Evolutionary conservation across 2,113 vertebrate genomes (phyloP).

Genomic region (Bufo bufo): DNA sequence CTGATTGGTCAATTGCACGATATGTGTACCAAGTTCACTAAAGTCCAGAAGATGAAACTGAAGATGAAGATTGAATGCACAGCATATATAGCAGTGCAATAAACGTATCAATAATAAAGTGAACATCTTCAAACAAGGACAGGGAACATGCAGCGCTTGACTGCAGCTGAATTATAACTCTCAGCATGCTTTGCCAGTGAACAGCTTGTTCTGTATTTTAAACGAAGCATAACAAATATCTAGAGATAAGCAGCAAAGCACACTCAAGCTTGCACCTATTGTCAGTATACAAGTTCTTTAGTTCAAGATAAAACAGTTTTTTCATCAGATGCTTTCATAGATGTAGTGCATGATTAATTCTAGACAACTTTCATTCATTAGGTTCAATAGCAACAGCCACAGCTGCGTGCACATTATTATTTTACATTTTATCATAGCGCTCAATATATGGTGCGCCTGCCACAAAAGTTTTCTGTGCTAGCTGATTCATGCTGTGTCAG

Average conservation of each 20-base stretch:
- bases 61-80: neutral
- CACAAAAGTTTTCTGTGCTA: neutral
- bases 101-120: slow-evolving; percentile 19
- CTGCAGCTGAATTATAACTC: slow-evolving; percentile 35
- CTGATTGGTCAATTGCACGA: neutral
- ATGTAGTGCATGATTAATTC: slow-evolving; percentile 2
- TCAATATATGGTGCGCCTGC: neutral
- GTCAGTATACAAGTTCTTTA: neutral
- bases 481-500: slow-evolving; percentile 16
- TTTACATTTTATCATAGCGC: slow-evolving; percentile 4
- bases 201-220: slow-evolving; percentile 26
- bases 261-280: slow-evolving; percentile 10
- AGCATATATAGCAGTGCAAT: neutral
- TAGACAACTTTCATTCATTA: slow-evolving; percentile 5
- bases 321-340: neutral
- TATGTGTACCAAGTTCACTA: neutral
- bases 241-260: slow-evolving; percentile 4
- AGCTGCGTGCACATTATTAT: neutral
- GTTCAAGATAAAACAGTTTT: neutral
- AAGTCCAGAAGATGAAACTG: neutral
- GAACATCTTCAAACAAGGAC: neutral
- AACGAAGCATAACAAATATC: slow-evolving; percentile 33
- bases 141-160: neutral
- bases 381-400: slow-evolving; percentile 11
- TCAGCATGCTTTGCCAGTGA: slow-evolving; percentile 31